These are phyloP conservation scores for Rhynchotus rufescens DNA, from an alignment of 2,797 vertebrate species.

Conservation along the genomic window DNA sequence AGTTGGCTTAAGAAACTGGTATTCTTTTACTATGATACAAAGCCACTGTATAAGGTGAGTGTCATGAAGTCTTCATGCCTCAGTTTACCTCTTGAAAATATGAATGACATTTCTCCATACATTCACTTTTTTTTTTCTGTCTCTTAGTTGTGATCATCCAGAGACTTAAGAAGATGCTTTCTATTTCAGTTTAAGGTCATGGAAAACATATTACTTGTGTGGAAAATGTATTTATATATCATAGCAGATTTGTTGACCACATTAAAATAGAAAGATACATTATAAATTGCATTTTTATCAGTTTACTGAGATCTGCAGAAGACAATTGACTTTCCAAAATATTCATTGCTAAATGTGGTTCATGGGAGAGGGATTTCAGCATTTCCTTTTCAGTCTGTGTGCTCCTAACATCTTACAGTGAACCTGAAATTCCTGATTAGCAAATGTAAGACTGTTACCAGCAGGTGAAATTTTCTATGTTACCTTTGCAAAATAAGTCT, in stretches of 20 bases:
- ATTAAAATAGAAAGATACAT: background rate
- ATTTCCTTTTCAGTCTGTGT: background rate
- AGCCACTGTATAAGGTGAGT: background rate
- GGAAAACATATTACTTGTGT: background rate
- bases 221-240: background rate
- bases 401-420: background rate
- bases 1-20: background rate
- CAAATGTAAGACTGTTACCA: background rate
- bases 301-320: background rate
- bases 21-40: background rate
- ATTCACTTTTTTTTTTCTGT: background rate
- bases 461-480: background rate
- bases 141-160: background rate
- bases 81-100: background rate
- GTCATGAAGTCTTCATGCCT: background rate
- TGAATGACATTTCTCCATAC: background rate
- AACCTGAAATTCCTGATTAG: rapidly evolving
- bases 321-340: background rate
- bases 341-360: background rate
- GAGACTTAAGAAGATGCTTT: background rate
- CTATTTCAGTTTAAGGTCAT: background rate
- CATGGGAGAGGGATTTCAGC: background rate
- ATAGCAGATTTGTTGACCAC: background rate
- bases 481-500: background rate
- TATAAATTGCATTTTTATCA: background rate